Evolutionary conservation across 1,140 invertebrate genomes (phyloP), one percentile per base, ranked within the genome.

Genomic region (Aethina tumida): DNA sequence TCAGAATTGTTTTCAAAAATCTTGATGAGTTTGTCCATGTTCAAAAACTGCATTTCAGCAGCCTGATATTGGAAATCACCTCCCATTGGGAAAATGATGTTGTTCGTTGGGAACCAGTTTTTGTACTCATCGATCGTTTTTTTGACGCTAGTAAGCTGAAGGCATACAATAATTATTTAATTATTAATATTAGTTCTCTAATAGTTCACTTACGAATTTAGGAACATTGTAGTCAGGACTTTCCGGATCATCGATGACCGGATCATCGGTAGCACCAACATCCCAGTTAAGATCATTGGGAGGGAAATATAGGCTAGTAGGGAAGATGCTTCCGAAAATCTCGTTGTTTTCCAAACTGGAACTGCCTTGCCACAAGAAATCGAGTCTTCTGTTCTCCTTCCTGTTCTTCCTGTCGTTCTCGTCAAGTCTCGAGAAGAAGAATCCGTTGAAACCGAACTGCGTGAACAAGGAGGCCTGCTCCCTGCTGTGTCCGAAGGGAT

Each of bases 251-350:
- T 73, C 68, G n/a, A 68, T 64, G 14, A 77, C 66, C 0, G 77
- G 73, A 26, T 79, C 73, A 58, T 84, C 80, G 15, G 52, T 60
- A 58, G 82, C 84, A 14, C 72, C 60, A 8, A 73, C 65, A 59
- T 86, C 82, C 56, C 78, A 87, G 52, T 81, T 84, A 58, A 82
- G 84, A 2, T 75, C 77, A 17, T 66, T 56, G 0, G 82, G 82
- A 5, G 80, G 71, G 30, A 68, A 67, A 62, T 85, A 85, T 10
- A 71, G 53, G 4, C 45, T 40, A 4, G 35, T 27, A 12, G 43
- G 26, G 17, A 48, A 48, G 5, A 42, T 39, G 7, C 21, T 27
- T 22, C 38, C 40, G 34, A 46, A 50, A 25, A 50, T 35, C 14
- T 41, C 13, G 18, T 32, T 35, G 22, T 47, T 39, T 12, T 44